phyloP scores from a whole-genome alignment of 2,113 vertebrate species.

The Aegithalos caudatus region DNA sequence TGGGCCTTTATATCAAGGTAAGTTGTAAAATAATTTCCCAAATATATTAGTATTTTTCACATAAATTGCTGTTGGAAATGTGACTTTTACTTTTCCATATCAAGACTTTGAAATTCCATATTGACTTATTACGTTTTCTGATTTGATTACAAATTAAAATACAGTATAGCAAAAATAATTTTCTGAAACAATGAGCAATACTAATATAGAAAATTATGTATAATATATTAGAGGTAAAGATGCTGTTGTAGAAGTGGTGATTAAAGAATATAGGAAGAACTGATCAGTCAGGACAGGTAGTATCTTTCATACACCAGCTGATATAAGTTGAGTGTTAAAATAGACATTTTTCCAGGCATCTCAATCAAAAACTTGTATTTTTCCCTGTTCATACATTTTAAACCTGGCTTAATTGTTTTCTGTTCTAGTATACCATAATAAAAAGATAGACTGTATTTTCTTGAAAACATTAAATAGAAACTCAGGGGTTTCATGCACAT shows the following conservation, averaged over 20 bases:
- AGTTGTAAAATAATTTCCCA: neutral
- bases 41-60: neutral
- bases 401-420: neutral
- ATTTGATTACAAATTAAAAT: neutral
- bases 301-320: neutral
- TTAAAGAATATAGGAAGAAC: neutral
- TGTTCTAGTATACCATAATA: neutral
- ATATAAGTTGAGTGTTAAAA: neutral
- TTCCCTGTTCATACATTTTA: neutral
- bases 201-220: neutral
- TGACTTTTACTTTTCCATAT: neutral
- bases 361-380: neutral
- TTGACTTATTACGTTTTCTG: neutral
- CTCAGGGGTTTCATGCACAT: neutral
- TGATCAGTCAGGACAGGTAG: neutral
- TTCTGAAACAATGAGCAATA: neutral
- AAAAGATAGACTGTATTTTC: neutral
- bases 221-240: neutral
- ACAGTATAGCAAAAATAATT: neutral
- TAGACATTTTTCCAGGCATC: neutral
- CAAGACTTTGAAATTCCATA: neutral
- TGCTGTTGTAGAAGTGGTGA: neutral
- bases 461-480: neutral
- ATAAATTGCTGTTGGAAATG: neutral
- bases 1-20: neutral